phyloP scores from a whole-genome alignment of 2,888 invertebrate genomes.

The Cinara cedri region DNA sequence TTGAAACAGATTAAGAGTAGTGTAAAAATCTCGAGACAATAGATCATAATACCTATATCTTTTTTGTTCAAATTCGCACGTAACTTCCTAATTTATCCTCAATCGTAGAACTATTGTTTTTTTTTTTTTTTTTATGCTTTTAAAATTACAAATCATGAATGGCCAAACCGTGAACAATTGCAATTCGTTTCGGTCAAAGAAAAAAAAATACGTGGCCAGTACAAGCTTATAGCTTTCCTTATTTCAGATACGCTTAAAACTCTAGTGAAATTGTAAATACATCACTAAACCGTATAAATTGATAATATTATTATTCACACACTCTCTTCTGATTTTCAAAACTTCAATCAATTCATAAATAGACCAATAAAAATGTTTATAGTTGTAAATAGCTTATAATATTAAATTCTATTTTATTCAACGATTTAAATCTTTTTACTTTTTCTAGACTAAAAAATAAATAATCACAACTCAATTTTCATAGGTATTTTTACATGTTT shows the following conservation, averaged over 20 bases:
- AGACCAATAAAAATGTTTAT: not conserved
- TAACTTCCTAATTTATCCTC: slow-evolving; percentile 31
- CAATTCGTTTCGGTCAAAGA: slow-evolving; percentile 44
- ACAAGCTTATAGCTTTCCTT: slow-evolving; percentile 51
- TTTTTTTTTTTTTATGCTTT: slow-evolving; percentile 26
- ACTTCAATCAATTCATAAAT: not conserved
- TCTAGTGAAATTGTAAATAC: slow-evolving; percentile 49
- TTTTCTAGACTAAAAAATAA: not conserved
- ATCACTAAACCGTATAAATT: slow-evolving; percentile 50
- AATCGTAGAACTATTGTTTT: slow-evolving; percentile 24
- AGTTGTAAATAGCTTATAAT: not conserved
- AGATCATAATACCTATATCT: not conserved
- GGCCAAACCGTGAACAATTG: slow-evolving; percentile 49
- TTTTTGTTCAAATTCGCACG: slow-evolving; percentile 33
- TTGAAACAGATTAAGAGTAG: slow-evolving; percentile 12
- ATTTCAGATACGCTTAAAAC: slow-evolving; percentile 37
- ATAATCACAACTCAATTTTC: not conserved
- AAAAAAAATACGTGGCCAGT: slow-evolving; percentile 24
- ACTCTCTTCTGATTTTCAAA: slow-evolving; percentile 5
- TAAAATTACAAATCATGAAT: slow-evolving; percentile 47
- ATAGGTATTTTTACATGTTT: slow-evolving; percentile 55
- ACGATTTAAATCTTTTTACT: not conserved
- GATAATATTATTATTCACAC: slow-evolving; percentile 37
- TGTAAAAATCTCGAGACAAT: slow-evolving; percentile 26
- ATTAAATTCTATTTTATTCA: slow-evolving; percentile 3